Evolutionary conservation across 2,113 vertebrate genomes (phyloP).

Genomic region (Amphiprion ocellaris): DNA sequence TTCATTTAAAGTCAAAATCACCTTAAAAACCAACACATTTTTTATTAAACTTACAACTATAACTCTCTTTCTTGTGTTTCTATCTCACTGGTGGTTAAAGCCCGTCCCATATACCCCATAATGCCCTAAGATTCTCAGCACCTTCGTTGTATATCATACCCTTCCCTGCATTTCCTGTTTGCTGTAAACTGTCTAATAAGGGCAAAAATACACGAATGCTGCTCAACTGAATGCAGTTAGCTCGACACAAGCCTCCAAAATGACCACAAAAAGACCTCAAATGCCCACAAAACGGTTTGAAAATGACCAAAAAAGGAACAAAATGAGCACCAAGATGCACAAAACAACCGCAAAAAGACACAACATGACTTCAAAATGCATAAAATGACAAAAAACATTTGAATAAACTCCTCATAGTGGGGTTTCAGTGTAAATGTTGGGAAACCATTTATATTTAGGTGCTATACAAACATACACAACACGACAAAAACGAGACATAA

Average conservation of each 20-base stretch:
- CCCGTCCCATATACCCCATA: background rate
- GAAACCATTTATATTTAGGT: too few relatives aligned
- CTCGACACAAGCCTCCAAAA: background rate
- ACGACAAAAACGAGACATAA: too few relatives aligned
- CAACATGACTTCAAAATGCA: too few relatives aligned
- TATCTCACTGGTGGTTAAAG: background rate
- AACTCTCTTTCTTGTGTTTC: background rate
- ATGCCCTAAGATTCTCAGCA: background rate
- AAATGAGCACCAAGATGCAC: too few relatives aligned
- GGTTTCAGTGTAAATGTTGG: too few relatives aligned
- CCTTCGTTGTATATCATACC: background rate
- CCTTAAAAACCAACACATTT: background rate
- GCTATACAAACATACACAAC: too few relatives aligned
- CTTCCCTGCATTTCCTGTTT: conserved; percentile 44
- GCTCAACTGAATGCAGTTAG: background rate
- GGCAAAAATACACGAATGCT: background rate
- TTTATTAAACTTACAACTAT: background rate
- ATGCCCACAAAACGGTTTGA: too few relatives aligned
- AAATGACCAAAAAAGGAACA: too few relatives aligned
- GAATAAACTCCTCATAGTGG: too few relatives aligned
- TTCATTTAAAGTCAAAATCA: background rate
- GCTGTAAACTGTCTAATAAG: background rate
- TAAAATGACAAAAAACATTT: too few relatives aligned
- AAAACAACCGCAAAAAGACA: too few relatives aligned
- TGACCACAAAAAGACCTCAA: background rate